phyloP scores from a whole-genome alignment of 1,140 invertebrate species.

The Drosophila sturtevanti region DNA sequence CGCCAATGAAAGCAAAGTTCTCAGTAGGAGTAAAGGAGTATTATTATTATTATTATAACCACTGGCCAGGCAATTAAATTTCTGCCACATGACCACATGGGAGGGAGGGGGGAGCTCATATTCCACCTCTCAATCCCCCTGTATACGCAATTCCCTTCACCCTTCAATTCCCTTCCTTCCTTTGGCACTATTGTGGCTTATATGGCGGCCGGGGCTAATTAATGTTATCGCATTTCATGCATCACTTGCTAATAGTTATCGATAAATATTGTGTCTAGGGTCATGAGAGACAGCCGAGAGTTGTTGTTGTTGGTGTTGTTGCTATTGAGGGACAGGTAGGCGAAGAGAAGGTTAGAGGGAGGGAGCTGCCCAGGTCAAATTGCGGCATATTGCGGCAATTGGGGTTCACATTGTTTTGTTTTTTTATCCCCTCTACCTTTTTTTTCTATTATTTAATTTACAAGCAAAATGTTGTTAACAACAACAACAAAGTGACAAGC shows the following conservation, averaged over 20 bases:
- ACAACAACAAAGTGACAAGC: slow-evolving; percentile 22
- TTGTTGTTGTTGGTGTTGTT: neutral
- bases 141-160: neutral
- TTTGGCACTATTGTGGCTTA: slow-evolving; percentile 33
- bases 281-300: slow-evolving; percentile 29
- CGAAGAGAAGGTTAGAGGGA: neutral
- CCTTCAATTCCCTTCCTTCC: neutral
- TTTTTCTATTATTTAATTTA: slow-evolving; percentile 58
- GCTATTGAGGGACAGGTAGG: neutral
- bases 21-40: slow-evolving; percentile 9
- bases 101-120: neutral
- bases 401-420: slow-evolving; percentile 8
- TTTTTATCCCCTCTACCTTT: neutral
- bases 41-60: slow-evolving; percentile 42
- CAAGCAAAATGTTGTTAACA: slow-evolving; percentile 29
- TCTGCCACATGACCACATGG: slow-evolving; percentile 12
- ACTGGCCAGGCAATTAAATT: slow-evolving; percentile 44
- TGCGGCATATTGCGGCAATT: slow-evolving; percentile 19
- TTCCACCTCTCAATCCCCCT: no score
- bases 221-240: slow-evolving; percentile 80
- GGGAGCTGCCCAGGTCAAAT: neutral
- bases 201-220: slow-evolving; percentile 58
- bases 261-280: slow-evolving; percentile 68
- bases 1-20: neutral
- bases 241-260: slow-evolving; percentile 79